Base-by-base conservation (phyloP, 2,797 vertebrate genomes). In the Myoxocephalus aenaeus region DNA sequence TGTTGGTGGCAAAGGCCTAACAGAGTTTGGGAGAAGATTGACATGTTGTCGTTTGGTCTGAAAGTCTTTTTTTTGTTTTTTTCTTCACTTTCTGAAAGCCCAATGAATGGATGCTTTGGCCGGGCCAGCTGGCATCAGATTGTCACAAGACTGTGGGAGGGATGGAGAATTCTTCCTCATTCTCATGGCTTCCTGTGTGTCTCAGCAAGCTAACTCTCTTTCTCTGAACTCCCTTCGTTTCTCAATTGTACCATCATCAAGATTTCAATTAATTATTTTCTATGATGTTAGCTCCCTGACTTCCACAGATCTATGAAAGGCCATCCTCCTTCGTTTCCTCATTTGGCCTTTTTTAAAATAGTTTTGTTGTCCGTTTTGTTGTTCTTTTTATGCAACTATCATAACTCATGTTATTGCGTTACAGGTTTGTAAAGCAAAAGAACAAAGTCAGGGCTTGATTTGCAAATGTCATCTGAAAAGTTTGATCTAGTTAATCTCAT, bases 111-210 rank as follows among this genome's bases (percentile, higher is more conserved):
- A 65, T 36, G 64, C 80, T 78, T 81, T 78, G 75, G 61, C 29
- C 32, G 40, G 64, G 79, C 84, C 85, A 86, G 80, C 86, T 86
- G 86, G 84, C 73, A 83, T 65, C 73, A 58, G 69, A 85, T 81
- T 93, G 86, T 92, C 86, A 88, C 75, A 80, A 62, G 80, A 86
- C 80, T 63, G 77, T 85, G 82, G 89, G 86, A 92, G 85, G 83
- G 80, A 76, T 22, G 4, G 34, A 67, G 68, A 65, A 61, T 77
- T 81, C 51, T 84, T 53, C 73, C 78, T 70, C 58, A 65, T 81
- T 85, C 76, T 81, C 73, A 72, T 56, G 42, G 72, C 75, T 86
- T 57, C 70, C 70, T 84, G 58, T 80, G 71, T 75, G 67, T 73
- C 73, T 71, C 78, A 42, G 62, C 22, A 29, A 51, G 46, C 54